A percentile compares a stretch with the other conserved stretches of the same genome.
Evolutionary conservation across 2,113 vertebrate species (phyloP).

Genomic region (Spilogale gracilis): DNA sequence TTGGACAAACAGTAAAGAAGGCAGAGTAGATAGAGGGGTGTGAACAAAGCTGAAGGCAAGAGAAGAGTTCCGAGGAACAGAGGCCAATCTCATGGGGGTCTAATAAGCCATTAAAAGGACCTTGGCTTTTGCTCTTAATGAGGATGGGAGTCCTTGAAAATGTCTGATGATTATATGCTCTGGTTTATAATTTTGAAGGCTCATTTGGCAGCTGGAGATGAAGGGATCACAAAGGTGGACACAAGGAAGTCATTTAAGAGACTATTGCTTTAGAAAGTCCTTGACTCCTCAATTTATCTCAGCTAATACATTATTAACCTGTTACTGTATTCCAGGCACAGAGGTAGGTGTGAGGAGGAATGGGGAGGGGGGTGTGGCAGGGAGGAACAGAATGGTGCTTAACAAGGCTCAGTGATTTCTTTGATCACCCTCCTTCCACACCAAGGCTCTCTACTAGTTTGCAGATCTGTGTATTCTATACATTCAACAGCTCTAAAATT

Average conservation of each 20-base stretch:
- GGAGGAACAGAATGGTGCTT: neutral
- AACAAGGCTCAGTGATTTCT: neutral
- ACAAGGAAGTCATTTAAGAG: neutral
- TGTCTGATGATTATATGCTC: neutral
- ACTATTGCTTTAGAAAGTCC: neutral
- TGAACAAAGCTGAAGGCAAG: neutral
- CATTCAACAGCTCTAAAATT: neutral
- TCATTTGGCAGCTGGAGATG: neutral
- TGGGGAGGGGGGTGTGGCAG: too few species aligned
- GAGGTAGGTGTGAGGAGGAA: neutral
- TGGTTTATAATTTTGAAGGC: neutral
- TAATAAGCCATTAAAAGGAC: neutral
- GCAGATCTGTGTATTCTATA: neutral
- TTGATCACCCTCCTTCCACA: neutral
- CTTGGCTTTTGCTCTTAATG: neutral
- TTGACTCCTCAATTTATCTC: neutral
- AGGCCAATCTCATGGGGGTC: neutral
- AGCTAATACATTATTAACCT: neutral
- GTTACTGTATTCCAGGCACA: neutral
- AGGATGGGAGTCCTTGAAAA: neutral
- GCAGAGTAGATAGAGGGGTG: neutral
- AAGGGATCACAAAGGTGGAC: neutral
- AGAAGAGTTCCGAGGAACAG: neutral
- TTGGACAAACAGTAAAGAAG: neutral
- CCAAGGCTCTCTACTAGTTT: neutral